A percentile compares a stretch with the other conserved stretches of the same genome.
Evolutionary conservation across 2,113 vertebrate species (phyloP).

Genomic region (Aythya baeri): DNA sequence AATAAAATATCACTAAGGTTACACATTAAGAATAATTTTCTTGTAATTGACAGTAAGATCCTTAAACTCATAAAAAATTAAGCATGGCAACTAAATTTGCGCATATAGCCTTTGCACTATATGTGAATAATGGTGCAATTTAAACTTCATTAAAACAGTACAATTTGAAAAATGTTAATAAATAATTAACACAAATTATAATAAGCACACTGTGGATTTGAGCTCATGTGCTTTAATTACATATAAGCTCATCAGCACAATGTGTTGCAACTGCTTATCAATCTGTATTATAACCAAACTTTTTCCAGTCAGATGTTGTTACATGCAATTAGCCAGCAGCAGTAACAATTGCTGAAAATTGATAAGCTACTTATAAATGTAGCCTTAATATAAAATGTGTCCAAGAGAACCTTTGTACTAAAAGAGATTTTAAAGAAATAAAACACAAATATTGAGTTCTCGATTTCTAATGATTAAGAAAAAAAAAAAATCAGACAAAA

Average conservation of each 20-base stretch:
- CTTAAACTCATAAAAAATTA: not conserved
- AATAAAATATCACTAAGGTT: not conserved
- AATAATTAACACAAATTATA: conserved; percentile 44
- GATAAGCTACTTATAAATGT: not conserved
- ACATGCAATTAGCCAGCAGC: not conserved
- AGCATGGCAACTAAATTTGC: not conserved
- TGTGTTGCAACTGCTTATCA: conserved; percentile 18
- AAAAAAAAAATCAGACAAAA: not conserved
- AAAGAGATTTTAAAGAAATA: not conserved
- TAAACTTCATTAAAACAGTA: not conserved
- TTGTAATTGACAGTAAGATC: not conserved
- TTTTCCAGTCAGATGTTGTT: not conserved
- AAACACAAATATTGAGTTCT: not conserved
- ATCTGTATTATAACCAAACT: conserved; percentile 19
- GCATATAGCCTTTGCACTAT: not conserved
- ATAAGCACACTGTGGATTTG: not conserved
- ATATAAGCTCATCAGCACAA: conserved; percentile 14
- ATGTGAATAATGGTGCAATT: conserved; percentile 20
- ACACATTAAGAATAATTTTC: not conserved
- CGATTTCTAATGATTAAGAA: not conserved
- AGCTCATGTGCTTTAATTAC: conserved; percentile 40
- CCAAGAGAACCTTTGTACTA: not conserved
- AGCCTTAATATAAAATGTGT: not conserved
- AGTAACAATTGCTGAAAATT: conserved; percentile 9
- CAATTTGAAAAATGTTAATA: conserved; percentile 25